Percentiles rank a stretch among this genome's conserved stretches.
phyloP scores from a whole-genome alignment of 2,113 vertebrate species.

The Speoplatyrhinus poulsoni region DNA sequence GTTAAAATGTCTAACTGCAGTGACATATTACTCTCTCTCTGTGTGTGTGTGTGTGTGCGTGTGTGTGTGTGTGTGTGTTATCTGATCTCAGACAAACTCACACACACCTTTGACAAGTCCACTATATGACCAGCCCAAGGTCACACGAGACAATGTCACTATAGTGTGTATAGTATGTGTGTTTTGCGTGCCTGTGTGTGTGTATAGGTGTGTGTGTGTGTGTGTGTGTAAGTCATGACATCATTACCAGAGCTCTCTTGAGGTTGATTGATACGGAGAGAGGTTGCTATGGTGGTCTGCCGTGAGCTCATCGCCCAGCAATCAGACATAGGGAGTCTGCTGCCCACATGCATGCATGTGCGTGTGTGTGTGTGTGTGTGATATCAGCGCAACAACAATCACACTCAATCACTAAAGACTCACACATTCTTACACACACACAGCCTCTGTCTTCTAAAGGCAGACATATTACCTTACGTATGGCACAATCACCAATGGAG shows the following conservation, averaged over 20 bases:
- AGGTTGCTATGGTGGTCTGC: constrained; percentile 53
- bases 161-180: constrained; percentile 14
- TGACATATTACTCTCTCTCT: constrained; percentile 38
- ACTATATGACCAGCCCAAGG: constrained; percentile 45
- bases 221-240: constrained; percentile 47
- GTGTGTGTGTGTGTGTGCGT: constrained; percentile 18
- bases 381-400: not conserved
- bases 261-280: constrained; percentile 61
- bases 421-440: not conserved
- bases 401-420: not conserved
- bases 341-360: constrained; percentile 4
- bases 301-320: constrained; percentile 57
- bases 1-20: constrained; percentile 18
- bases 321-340: constrained; percentile 52
- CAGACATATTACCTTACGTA: too few relatives aligned
- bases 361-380: not conserved
- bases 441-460: not conserved
- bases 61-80: constrained; percentile 13
- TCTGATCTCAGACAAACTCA: constrained; percentile 19
- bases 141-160: constrained; percentile 51
- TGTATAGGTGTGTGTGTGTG: not conserved
- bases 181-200: constrained; percentile 15
- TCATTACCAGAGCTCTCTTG: constrained; percentile 64
- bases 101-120: too few relatives aligned
- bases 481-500: too few relatives aligned